Base-by-base conservation (phyloP, 2,888 invertebrate genomes). In the Lochmaea capreae region DNA sequence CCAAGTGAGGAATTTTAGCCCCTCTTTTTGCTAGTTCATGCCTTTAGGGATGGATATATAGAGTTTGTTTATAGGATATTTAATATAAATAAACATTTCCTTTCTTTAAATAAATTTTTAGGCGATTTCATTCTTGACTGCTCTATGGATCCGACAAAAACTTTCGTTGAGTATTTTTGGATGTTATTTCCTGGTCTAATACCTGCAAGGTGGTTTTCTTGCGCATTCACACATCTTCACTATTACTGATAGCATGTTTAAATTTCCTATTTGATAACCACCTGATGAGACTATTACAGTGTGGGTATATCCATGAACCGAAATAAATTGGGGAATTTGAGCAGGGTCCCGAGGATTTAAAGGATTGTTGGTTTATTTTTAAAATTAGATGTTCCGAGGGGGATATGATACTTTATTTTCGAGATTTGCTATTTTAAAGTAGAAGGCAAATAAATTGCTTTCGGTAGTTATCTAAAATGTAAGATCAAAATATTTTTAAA, bases 191-290 rank as follows among this genome's bases (percentile, higher is more conserved):
- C n/a, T 16, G 52, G 52, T 16, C 16, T 52, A 81, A 82, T 80
- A 81, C 81, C 83, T 81, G 80, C 81, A 79, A 76, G 77, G 76
- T 72, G 77, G 72, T 72, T 71, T 65, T 52, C 57, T 72, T 33
- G 72, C 68, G 73, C 65, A 65, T 62, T 59, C 57, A 69, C 70
- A 58, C 57, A 71, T 67, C 65, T 76, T 69, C 71, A 61, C 66
- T 75, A 71, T 71, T 66, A 61, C 42, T 63, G 22, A 54, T 69
- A 43, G 68, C 73, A 71, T 71, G 67, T 65, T 76, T 61, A 72
- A 74, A 68, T 61, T 66, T 62, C 63, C 71, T 66, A 65, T 65
- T 67, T 63, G 67, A 74, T 74, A 71, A 74, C 74, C 74, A 74
- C 71, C 71, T 74, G 74, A 74, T 70, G 66, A 74, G 61, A 70